Evolutionary conservation across 2,888 invertebrate species (phyloP), one percentile per base, ranked within the genome.

Genomic region (Merodon equestris): DNA sequence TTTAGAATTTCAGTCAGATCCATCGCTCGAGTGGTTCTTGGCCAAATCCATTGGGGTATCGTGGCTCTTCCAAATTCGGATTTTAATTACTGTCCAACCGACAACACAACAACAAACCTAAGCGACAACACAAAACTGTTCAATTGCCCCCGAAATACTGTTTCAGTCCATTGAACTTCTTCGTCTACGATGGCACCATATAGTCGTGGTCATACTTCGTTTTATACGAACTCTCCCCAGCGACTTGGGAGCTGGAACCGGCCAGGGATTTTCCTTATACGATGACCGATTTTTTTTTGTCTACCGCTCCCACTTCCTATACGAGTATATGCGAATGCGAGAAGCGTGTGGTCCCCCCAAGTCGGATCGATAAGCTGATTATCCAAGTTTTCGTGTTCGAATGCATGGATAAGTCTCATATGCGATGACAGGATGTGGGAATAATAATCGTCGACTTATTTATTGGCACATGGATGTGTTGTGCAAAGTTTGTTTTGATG

Each of bases 311-410:
- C 10, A 2, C 40, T n/a, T 40, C 40, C n/a, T 61, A 54, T 70
- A 48, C 61, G 54, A 72, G 14, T 27, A 27, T 7, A 27, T 27
- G 27, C 7, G 3, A 27, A 27, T 2, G 27, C 45, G 38, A 13
- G 19, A 58, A 73, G 67, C 15, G 60, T 73, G 38, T 27, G 45
- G 51, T 13, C 14, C 36, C n/a, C 38, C 12, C 38, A 13, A 27
- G 42, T 36, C 44, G 48, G 60, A 60, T 74, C 73, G 67, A 74
- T 74, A 67, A 67, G 66, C 67, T 74, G 73, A 74, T 67, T 67
- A 74, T 67, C 60, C 67, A 74, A 74, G 54, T 74, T 67, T 67
- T 61, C 60, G 48, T 75, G 19, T 70, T 64, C 38, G 13, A n/a
- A n/a, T 40, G 10, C 40, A 2, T 3, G 40, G 53, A 63, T 42